phyloP scores from a whole-genome alignment of 2,797 vertebrate genomes.

The Amphiprion clarkii region DNA sequence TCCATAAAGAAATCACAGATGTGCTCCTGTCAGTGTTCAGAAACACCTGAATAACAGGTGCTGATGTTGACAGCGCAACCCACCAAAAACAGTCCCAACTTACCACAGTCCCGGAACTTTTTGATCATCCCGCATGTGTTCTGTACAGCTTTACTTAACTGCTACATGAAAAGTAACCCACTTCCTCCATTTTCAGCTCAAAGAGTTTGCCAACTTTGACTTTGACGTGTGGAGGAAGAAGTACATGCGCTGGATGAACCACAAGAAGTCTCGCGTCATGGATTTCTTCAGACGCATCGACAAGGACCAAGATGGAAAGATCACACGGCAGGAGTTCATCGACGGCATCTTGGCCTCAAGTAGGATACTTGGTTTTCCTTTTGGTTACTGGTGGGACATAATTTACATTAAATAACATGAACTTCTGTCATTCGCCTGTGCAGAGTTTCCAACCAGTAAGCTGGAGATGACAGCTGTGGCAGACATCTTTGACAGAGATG shows the following conservation, averaged over 20 bases:
- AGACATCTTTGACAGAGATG: slow-evolving; percentile 98
- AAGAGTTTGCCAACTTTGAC: slow-evolving; percentile 99
- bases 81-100: no score
- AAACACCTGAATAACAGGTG: no score
- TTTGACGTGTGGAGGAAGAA: slow-evolving; percentile 99
- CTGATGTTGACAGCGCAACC: no score
- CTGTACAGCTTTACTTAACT: background rate
- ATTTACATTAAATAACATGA: background rate
- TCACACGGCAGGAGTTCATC: slow-evolving; percentile 98
- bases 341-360: slow-evolving; percentile 98
- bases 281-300: slow-evolving; percentile 99
- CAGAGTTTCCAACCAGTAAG: slow-evolving; percentile 94
- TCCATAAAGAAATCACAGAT: no score
- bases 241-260: slow-evolving; percentile 99
- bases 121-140: background rate
- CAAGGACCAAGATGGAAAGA: slow-evolving; percentile 99
- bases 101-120: no score
- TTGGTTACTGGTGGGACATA: no score
- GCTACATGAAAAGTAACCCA: background rate
- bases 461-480: slow-evolving; percentile 99
- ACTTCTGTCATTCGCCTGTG: background rate
- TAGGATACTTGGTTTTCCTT: slow-evolving; percentile 73
- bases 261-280: slow-evolving; percentile 99
- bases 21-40: no score
- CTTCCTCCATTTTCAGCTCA: slow-evolving; percentile 83